Evolutionary conservation across 2,888 invertebrate species (phyloP).

Genomic region (Epistrophe eligans): DNA sequence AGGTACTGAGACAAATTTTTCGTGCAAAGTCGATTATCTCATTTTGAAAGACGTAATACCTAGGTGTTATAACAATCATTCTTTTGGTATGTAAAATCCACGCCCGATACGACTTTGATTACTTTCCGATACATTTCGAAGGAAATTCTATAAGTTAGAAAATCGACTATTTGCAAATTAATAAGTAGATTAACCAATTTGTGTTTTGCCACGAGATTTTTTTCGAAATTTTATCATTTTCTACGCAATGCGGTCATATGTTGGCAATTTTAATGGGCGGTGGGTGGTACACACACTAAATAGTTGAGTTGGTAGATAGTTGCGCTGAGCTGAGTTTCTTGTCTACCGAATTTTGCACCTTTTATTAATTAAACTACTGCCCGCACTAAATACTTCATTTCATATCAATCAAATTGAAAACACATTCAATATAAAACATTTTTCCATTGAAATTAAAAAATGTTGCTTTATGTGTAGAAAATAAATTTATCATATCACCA

Average conservation of each 20-base stretch:
- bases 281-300: slow-evolving; percentile 33
- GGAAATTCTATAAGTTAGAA: background rate
- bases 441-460: background rate
- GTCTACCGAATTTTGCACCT: background rate
- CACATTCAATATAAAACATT: background rate
- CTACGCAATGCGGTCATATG: slow-evolving; percentile 72
- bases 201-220: background rate
- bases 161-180: slow-evolving; percentile 1
- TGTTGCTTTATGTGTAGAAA: background rate
- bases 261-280: slow-evolving; percentile 62
- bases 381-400: background rate
- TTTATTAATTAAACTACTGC: background rate
- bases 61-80: slow-evolving; percentile 31
- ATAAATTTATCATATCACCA: slow-evolving; percentile 68
- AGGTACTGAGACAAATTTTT: slow-evolving; percentile 43
- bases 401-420: background rate
- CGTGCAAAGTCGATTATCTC: slow-evolving; percentile 59
- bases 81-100: slow-evolving; percentile 20
- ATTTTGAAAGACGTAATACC: slow-evolving; percentile 52
- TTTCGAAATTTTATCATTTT: slow-evolving; percentile 34
- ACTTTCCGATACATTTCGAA: no score
- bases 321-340: background rate
- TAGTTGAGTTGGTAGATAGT: slow-evolving; percentile 22
- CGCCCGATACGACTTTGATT: slow-evolving; percentile 14
- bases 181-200: background rate